Conservation (phyloP, 1,140 invertebrate species). For the Drosophila sturtevanti region DNA sequence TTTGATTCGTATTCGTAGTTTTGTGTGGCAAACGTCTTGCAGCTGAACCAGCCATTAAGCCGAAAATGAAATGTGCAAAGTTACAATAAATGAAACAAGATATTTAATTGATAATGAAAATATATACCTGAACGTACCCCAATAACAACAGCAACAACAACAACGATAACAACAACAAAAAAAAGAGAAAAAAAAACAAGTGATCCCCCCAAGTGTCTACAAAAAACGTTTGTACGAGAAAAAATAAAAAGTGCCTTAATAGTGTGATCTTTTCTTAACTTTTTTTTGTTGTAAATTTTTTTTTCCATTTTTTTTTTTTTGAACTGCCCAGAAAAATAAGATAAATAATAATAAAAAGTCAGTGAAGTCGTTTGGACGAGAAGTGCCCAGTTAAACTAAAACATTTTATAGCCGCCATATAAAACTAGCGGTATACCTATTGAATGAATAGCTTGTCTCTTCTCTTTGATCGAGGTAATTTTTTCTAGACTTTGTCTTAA, state of each 20-base stretch:
- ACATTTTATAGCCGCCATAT: not conserved
- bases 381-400: slow-evolving; percentile 1
- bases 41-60: not conserved
- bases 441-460: not conserved
- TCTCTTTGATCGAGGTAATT: slow-evolving; percentile 2
- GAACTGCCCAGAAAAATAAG: slow-evolving; percentile 28
- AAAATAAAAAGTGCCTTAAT: not conserved
- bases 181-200: not conserved
- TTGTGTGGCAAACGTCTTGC: not conserved
- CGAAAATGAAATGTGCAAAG: not conserved
- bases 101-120: not conserved
- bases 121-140: not conserved
- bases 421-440: not conserved
- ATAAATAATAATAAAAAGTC: not conserved
- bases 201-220: not conserved
- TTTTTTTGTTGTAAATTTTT: slow-evolving; percentile 19
- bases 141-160: not conserved
- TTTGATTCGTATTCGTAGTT: slow-evolving; percentile 45
- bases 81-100: not conserved
- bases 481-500: not conserved
- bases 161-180: not conserved
- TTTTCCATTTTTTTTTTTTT: slow-evolving; percentile 17
- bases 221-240: not conserved
- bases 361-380: not conserved
- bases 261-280: not conserved